These are phyloP conservation scores for Xestia xanthographa DNA, from an alignment of 2,888 invertebrate species.

Conservation along the genomic window DNA sequence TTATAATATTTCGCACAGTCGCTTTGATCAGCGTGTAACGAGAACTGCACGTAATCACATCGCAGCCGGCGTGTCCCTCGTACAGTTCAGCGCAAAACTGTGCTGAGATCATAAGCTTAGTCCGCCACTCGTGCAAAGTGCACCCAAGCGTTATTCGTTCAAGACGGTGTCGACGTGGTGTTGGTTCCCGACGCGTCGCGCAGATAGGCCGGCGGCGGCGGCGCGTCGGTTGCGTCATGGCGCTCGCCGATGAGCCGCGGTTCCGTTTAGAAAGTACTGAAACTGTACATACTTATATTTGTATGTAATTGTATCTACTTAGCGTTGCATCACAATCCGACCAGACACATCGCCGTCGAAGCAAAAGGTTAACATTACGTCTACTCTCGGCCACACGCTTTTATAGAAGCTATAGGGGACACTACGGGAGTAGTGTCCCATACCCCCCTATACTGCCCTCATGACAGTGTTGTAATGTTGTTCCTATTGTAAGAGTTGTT, in stretches of 20 bases:
- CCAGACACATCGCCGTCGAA: constrained; percentile 1
- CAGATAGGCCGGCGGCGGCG: not conserved
- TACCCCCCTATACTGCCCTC: too few species aligned
- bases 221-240: constrained; percentile 31
- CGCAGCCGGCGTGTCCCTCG: too few species aligned
- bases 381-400: not conserved
- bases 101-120: not conserved
- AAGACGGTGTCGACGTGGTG: not conserved
- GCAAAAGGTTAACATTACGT: constrained; percentile 22
- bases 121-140: too few species aligned
- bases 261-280: constrained; percentile 65
- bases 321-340: constrained; percentile 52
- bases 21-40: not conserved
- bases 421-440: too few species aligned
- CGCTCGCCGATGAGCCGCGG: constrained; percentile 53
- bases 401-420: not conserved
- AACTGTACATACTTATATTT: constrained; percentile 51
- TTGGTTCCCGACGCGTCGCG: not conserved
- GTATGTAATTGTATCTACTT: constrained; percentile 52
- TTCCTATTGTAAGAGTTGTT: not conserved
- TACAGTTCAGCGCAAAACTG: not conserved
- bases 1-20: not conserved
- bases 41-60: too few species aligned
- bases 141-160: not conserved
- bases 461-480: not conserved